These are phyloP conservation scores for Artibeus jamaicensis DNA, from an alignment of 2,797 vertebrate species.

Conservation along the genomic window DNA sequence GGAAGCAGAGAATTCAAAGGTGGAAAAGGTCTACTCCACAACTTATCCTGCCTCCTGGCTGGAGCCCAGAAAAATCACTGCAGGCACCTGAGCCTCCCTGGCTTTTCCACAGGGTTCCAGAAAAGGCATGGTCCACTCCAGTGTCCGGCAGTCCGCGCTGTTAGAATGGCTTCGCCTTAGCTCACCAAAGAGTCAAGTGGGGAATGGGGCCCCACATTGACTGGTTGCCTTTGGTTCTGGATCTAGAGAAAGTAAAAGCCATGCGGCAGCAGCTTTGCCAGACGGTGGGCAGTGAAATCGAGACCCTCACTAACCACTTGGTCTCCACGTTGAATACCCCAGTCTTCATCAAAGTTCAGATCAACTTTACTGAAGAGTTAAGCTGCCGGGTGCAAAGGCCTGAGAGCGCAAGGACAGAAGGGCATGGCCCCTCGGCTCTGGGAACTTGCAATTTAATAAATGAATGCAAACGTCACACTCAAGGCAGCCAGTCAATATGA, in stretches of 20 bases:
- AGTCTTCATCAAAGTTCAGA: background rate
- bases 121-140: background rate
- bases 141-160: background rate
- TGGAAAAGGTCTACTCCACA: background rate
- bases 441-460: background rate
- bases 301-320: rapidly evolving
- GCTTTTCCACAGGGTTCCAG: background rate
- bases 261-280: background rate
- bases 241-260: background rate
- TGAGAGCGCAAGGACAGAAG: rapidly evolving
- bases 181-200: background rate
- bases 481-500: background rate
- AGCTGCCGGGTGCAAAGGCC: background rate
- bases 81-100: background rate
- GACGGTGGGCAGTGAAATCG: background rate
- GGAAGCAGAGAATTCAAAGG: background rate
- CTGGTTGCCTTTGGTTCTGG: background rate
- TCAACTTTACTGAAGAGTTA: background rate
- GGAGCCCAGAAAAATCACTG: background rate
- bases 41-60: background rate
- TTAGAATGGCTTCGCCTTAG: background rate
- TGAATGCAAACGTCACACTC: background rate
- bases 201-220: rapidly evolving
- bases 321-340: background rate
- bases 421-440: background rate